Evolutionary conservation across 92 coral and sea anemone species (phyloP).

Genomic region (Siderastrea siderea): DNA sequence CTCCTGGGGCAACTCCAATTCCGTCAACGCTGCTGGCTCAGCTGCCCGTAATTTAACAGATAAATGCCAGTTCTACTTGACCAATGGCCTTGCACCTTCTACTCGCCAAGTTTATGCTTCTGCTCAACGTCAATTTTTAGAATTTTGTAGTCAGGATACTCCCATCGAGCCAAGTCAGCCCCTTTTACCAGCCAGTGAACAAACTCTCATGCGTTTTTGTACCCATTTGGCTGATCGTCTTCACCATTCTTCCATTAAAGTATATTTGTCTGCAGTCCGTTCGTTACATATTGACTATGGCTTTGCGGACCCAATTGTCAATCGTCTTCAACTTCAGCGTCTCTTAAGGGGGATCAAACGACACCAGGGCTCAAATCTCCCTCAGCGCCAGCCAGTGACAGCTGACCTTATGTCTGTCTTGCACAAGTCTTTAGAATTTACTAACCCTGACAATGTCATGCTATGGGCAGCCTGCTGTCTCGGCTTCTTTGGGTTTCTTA

Average conservation of each 20-base stretch:
- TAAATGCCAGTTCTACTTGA: neutral
- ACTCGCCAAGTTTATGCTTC: neutral
- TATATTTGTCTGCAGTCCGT: slow-evolving; percentile 19
- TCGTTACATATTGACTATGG: slow-evolving; percentile 24
- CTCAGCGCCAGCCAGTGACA: too few species aligned
- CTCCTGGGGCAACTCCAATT: neutral
- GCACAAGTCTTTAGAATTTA: too few species aligned
- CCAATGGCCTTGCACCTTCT: neutral
- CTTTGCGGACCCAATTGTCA: neutral
- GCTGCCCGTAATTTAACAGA: neutral
- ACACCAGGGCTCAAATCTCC: neutral
- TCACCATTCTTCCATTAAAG: slow-evolving; percentile 16
- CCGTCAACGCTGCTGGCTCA: neutral
- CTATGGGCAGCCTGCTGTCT: neutral
- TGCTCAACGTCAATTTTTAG: neutral
- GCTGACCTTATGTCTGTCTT: too few species aligned
- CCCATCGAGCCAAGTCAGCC: neutral
- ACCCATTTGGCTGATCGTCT: slow-evolving; percentile 1
- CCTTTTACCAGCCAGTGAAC: too few species aligned
- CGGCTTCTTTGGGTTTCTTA: neutral
- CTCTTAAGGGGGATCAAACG: slow-evolving; percentile 8
- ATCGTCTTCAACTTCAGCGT: neutral
- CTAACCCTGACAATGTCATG: neutral
- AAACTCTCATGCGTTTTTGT: neutral
- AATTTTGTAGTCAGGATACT: neutral